Evolutionary conservation across 2,888 invertebrate genomes (phyloP).

Genomic region (Dicycla oo): DNA sequence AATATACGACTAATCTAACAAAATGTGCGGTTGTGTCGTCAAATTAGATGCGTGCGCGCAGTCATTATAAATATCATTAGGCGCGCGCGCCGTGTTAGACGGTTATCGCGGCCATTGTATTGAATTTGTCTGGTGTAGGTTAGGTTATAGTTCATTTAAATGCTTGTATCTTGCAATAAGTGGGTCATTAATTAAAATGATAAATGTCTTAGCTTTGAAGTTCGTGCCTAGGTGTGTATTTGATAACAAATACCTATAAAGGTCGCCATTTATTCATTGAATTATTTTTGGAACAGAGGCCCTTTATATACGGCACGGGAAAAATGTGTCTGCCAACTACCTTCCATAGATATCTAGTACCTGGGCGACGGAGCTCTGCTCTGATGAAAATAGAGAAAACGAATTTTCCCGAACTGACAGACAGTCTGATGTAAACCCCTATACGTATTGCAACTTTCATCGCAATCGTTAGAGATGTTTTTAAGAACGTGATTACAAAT

Average conservation of each 20-base stretch:
- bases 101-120: constrained; percentile 62
- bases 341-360: no score
- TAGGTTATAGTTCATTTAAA: constrained; percentile 44
- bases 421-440: no score
- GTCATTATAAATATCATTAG: constrained; percentile 64
- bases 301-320: no score
- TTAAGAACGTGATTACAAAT: no score
- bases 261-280: neutral
- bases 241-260: neutral
- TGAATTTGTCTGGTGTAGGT: constrained; percentile 50
- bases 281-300: no score
- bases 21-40: constrained; percentile 55
- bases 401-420: no score
- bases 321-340: no score
- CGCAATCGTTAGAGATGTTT: no score
- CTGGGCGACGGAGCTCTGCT: no score
- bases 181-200: constrained; percentile 3
- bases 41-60: constrained; percentile 56
- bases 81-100: constrained; percentile 53
- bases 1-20: constrained; percentile 37
- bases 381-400: no score
- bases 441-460: no score
- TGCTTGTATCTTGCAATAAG: constrained; percentile 8
- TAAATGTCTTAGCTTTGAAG: neutral
- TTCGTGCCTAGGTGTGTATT: no score